Evolutionary conservation across 2,888 invertebrate species (phyloP).

Genomic region (Drosophila yooni): DNA sequence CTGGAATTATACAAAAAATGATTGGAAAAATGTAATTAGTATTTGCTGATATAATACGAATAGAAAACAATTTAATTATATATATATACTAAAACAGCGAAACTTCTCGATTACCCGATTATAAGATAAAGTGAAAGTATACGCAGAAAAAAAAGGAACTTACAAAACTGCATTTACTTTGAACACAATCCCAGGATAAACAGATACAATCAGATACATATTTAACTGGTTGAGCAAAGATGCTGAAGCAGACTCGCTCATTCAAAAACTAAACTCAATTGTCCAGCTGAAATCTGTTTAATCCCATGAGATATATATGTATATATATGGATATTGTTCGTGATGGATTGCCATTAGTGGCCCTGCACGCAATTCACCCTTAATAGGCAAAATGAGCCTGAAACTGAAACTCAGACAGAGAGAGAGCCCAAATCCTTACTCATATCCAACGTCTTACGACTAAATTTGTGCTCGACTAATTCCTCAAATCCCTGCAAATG

Average conservation of each 20-base stretch:
- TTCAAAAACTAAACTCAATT: slow-evolving; percentile 17
- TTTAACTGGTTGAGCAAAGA: not conserved
- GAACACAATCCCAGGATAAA: not conserved
- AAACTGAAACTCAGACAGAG: slow-evolving; percentile 5
- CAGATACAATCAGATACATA: not conserved
- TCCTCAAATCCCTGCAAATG: slow-evolving; percentile 74
- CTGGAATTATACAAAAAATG: slow-evolving; percentile 49
- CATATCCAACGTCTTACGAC: slow-evolving; percentile 14
- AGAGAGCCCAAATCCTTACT: slow-evolving; percentile 2
- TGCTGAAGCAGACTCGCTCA: slow-evolving; percentile 1
- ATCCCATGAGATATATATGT: slow-evolving; percentile 16
- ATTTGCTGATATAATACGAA: not conserved
- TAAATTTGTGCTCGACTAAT: slow-evolving; percentile 59
- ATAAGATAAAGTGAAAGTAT: not conserved
- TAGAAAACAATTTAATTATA: not conserved
- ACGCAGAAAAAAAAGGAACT: not conserved
- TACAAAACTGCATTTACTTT: not conserved
- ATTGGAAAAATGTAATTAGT: slow-evolving; percentile 28
- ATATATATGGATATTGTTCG: slow-evolving; percentile 5
- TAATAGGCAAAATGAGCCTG: slow-evolving; percentile 28
- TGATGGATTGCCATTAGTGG: slow-evolving; percentile 36
- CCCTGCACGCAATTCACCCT: slow-evolving; percentile 28
- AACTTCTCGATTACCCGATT: not conserved
- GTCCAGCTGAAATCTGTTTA: slow-evolving; percentile 32
- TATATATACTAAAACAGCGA: not conserved